phyloP scores from a whole-genome alignment of 2,888 invertebrate species.

The Hirudinaria manillensis region DNA sequence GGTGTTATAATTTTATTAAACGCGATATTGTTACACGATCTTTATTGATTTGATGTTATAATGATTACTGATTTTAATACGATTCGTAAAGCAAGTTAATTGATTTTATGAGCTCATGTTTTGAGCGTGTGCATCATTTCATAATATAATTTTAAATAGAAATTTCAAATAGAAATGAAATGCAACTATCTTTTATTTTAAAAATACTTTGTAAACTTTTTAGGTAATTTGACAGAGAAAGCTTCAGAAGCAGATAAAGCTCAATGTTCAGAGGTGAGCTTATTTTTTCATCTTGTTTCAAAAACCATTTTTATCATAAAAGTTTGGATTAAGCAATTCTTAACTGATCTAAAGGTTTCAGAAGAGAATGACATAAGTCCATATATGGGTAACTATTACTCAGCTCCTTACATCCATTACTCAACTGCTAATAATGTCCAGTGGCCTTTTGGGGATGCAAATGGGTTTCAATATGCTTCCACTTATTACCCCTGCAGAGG shows the following conservation, averaged over 20 bases:
- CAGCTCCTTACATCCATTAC: neutral
- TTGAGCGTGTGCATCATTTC: too few species aligned
- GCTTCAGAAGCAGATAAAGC: neutral
- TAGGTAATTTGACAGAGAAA: neutral
- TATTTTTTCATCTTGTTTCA: neutral
- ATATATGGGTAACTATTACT: conserved; percentile 5
- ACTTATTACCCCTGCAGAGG: conserved; percentile 5
- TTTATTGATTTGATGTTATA: too few species aligned
- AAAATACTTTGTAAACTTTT: too few species aligned
- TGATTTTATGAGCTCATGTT: too few species aligned
- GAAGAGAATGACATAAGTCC: neutral
- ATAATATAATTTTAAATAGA: too few species aligned
- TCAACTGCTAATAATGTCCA: conserved; percentile 2
- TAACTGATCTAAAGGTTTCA: neutral
- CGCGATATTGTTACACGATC: too few species aligned
- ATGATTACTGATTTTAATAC: too few species aligned
- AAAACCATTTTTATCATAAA: neutral
- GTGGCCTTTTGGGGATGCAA: conserved; percentile 7
- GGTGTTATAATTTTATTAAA: too few species aligned
- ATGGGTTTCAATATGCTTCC: conserved; percentile 10
- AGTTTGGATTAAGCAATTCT: neutral
- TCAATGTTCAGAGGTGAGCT: neutral
- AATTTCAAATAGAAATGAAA: too few species aligned
- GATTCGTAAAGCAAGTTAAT: too few species aligned
- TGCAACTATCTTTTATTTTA: too few species aligned